Percentiles rank a stretch among this genome's conserved stretches.
Evolutionary conservation across 2,113 vertebrate genomes (phyloP).

Genomic region (Catharus fuscescens): DNA sequence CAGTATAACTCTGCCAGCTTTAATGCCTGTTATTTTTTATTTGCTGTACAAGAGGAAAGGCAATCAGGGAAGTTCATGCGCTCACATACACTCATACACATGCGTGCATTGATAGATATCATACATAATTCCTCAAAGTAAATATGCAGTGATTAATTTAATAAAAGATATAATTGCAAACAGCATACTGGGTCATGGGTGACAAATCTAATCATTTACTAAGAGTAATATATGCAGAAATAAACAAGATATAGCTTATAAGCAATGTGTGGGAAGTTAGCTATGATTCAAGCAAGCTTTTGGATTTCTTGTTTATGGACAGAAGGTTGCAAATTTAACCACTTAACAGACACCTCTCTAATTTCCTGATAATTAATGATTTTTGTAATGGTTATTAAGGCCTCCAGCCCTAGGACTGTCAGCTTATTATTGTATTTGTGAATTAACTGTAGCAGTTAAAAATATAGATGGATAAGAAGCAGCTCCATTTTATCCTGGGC

Average conservation of each 20-base stretch:
- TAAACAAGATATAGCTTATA: constrained; percentile 59
- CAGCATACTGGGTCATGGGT: constrained; percentile 61
- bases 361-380: constrained; percentile 59
- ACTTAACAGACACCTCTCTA: constrained; percentile 45
- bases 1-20: neutral
- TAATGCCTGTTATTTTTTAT: constrained; percentile 1
- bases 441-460: constrained; percentile 56
- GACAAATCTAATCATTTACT: constrained; percentile 59
- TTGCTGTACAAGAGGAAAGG: constrained; percentile 15
- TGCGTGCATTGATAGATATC: neutral
- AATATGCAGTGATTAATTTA: constrained; percentile 59
- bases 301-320: constrained; percentile 46
- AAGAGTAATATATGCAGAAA: constrained; percentile 55
- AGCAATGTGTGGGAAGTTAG: constrained; percentile 42
- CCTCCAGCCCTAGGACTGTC: neutral
- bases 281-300: constrained; percentile 27
- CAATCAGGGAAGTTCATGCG: constrained; percentile 23
- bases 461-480: constrained; percentile 8
- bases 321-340: constrained; percentile 52
- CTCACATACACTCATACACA: constrained; percentile 4
- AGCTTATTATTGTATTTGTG: constrained; percentile 28
- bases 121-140: constrained; percentile 50
- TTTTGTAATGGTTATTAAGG: constrained; percentile 49
- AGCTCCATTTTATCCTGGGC: constrained; percentile 27
- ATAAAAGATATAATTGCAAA: constrained; percentile 65